Evolutionary conservation across 92 coral and sea anemone species (phyloP).

Genomic region (Ricordea florida): DNA sequence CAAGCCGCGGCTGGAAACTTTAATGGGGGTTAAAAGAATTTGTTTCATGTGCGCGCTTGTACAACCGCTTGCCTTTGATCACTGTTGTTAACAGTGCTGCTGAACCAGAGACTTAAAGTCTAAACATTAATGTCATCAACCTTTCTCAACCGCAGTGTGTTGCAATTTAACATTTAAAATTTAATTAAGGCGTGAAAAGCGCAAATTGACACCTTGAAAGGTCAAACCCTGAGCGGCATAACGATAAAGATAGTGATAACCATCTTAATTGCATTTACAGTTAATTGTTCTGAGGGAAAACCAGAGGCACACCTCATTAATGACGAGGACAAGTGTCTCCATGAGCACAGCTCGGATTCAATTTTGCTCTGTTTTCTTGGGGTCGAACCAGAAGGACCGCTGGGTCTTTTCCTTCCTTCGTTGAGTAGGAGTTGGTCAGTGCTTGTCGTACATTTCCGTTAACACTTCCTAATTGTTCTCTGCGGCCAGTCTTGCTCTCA

Average conservation of each 20-base stretch:
- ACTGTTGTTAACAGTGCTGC: conserved; percentile 1
- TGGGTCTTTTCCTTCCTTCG: conserved; percentile 61
- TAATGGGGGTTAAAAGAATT: conserved; percentile 1
- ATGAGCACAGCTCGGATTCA: not conserved
- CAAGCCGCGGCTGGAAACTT: conserved; percentile 61
- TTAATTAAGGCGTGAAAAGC: conserved; percentile 97
- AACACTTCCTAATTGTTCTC: conserved; percentile 87
- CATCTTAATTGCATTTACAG: conserved; percentile 97
- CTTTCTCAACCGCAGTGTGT: conserved; percentile 42
- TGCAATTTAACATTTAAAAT: conserved; percentile 84
- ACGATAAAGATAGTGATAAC: conserved; percentile 85
- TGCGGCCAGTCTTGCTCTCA: conserved; percentile 59
- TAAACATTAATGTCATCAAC: conserved; percentile 49
- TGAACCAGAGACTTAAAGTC: conserved; percentile 62
- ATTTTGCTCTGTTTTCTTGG: not conserved
- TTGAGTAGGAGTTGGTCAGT: conserved; percentile 79
- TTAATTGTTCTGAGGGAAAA: conserved; percentile 82
- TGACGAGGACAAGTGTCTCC: conserved; percentile 43
- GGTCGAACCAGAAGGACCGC: conserved; percentile 32
- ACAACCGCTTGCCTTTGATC: conserved; percentile 6
- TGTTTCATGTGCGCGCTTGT: not conserved
- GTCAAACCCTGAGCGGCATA: conserved; percentile 93
- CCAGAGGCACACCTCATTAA: conserved; percentile 70
- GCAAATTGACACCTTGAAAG: conserved; percentile 89
- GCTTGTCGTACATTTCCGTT: conserved; percentile 92